These are phyloP conservation scores for Tenthredo notha DNA, from an alignment of 2,888 invertebrate species.

Conservation along the genomic window DNA sequence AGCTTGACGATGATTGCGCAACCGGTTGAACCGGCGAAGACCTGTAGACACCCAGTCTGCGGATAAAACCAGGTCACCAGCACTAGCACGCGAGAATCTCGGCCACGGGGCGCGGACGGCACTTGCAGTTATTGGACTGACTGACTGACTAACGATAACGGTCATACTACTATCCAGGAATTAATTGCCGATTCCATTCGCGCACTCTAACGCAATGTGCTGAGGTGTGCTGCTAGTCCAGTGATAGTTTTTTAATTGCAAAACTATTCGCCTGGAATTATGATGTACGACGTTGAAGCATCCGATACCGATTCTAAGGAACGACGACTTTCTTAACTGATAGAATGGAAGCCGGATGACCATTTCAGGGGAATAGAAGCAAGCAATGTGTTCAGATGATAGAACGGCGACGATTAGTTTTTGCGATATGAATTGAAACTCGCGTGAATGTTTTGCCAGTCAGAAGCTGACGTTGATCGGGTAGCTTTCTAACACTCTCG, in stretches of 20 bases:
- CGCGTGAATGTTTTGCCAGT: constrained; percentile 16
- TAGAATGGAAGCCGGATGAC: neutral
- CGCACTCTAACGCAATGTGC: neutral
- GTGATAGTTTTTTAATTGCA: constrained; percentile 10
- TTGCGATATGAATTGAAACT: neutral
- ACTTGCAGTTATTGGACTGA: constrained; percentile 46
- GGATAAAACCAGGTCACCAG: constrained; percentile 38
- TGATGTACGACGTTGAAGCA: neutral
- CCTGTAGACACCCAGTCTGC: constrained; percentile 29
- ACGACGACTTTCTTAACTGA: neutral
- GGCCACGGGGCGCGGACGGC: constrained; percentile 35
- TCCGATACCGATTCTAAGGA: neutral
- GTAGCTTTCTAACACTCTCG: constrained; percentile 44
- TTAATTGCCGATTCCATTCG: constrained; percentile 26
- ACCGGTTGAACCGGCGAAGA: neutral
- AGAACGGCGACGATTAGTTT: neutral
- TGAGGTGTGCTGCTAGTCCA: neutral
- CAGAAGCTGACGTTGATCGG: neutral
- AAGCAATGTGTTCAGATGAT: neutral
- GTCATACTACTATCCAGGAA: constrained; percentile 24
- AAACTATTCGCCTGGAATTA: neutral
- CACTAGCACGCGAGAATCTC: constrained; percentile 36
- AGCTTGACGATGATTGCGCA: constrained; percentile 8
- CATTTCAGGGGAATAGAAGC: neutral
- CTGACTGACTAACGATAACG: constrained; percentile 22